Evolutionary conservation across 2,113 vertebrate genomes (phyloP), one percentile per base, ranked within the genome.

Genomic region (Aldabrachelys gigantea): DNA sequence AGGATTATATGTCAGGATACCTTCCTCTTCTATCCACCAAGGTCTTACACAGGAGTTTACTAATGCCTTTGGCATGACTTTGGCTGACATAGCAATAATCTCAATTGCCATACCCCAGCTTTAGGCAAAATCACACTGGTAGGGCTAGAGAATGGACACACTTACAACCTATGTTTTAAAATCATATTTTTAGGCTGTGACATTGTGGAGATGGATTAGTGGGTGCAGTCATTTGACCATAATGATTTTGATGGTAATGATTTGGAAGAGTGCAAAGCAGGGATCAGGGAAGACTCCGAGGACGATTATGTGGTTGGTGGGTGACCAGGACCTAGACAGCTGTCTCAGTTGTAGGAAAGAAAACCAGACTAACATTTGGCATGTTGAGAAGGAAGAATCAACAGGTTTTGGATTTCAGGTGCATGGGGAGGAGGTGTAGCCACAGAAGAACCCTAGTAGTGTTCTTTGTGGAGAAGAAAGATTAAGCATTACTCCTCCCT

Each of bases 361-460:
- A 86, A 82, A 21, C 21, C 79, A 65, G 5, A 6, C 11, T 50
- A 69, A 87, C 6, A 14, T 83, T 56, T 35, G 56, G 8, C 49
- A 56, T 10, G 4, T 8, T 41, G 38, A 54, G 4, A 8, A 65
- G 24, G 29, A 81, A 24, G 78, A 35, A 13, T 47, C 44, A 14
- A 62, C 24, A 31, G 59, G 29, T 17, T 69, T 69, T n/a, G 35
- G 62, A 14, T 17, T 80, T 31, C 78, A 50, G 78, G 13, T 35
- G 29, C 29, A 13, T 3, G 5, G 25, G 29, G 29, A 50, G 6
- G 47, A 44, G 16, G 5, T 10, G 5, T 16, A 5, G 27, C 27
- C 27, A 49, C 78, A 50, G 16, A 31, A 16, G 10, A 19, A 11
- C 0, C 0, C 2, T 29, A 80, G 38, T 1, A 0, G 14, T 11